These are phyloP conservation scores for Anas platyrhynchos DNA, from an alignment of 2,113 vertebrate genomes.

Conservation along the genomic window DNA sequence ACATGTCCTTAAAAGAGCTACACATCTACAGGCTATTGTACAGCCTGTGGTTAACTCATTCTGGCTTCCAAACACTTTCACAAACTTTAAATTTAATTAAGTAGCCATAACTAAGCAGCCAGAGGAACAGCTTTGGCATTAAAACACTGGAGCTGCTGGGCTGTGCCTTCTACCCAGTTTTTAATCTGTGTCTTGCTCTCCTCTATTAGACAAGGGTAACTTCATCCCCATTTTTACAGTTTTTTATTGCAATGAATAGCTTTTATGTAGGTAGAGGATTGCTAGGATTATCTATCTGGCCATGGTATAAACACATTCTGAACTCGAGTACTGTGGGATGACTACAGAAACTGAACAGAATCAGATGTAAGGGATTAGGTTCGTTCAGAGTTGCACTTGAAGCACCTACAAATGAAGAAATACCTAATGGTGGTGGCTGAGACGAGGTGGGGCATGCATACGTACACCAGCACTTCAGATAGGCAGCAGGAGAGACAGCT, in stretches of 20 bases:
- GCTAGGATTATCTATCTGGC: not conserved
- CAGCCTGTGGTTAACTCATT: not conserved
- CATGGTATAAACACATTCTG: not conserved
- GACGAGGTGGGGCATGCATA: not conserved
- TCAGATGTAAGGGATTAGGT: not conserved
- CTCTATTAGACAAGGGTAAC: not conserved
- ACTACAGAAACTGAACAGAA: not conserved
- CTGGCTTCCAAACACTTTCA: not conserved
- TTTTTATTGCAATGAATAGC: not conserved
- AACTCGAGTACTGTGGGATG: not conserved
- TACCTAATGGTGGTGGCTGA: fast-evolving
- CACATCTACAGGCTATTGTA: fast-evolving
- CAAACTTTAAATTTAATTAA: not conserved
- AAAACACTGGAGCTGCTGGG: not conserved
- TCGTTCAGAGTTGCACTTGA: not conserved
- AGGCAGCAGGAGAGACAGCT: not conserved
- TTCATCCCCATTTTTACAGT: not conserved
- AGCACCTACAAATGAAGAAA: not conserved
- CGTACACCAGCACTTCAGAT: fast-evolving
- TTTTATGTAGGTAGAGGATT: not conserved
- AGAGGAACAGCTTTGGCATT: not conserved
- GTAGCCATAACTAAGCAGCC: not conserved
- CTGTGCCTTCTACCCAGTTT: not conserved
- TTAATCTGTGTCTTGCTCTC: not conserved
- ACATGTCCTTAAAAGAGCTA: not conserved